Evolutionary conservation across 2,888 invertebrate genomes (phyloP).

Genomic region (Drosophila nigricruria): DNA sequence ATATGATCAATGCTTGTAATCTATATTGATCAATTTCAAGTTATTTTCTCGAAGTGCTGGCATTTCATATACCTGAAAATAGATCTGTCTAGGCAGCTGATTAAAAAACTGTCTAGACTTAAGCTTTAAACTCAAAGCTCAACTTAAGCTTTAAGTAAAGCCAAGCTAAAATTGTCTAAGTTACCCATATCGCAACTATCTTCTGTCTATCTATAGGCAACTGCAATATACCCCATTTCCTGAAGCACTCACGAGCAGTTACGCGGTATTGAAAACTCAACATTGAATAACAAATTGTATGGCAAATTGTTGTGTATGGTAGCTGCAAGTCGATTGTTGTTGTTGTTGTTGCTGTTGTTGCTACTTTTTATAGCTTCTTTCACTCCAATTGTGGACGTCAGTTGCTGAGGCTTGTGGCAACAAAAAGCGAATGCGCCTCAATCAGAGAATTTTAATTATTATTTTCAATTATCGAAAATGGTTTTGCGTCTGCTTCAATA

Average conservation of each 20-base stretch:
- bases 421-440: slow-evolving; percentile 49
- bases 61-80: background rate
- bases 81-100: background rate
- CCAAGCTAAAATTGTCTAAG: background rate
- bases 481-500: slow-evolving; percentile 62
- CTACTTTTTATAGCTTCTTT: slow-evolving; percentile 66
- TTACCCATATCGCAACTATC: background rate
- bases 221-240: slow-evolving; percentile 3
- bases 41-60: background rate
- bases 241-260: background rate
- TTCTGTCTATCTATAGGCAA: background rate
- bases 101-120: too few species aligned
- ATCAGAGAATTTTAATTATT: slow-evolving; percentile 83
- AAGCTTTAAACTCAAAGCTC: too few species aligned
- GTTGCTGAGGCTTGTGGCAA: slow-evolving; percentile 7
- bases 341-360: slow-evolving; percentile 21
- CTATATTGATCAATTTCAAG: background rate
- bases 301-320: slow-evolving; percentile 56
- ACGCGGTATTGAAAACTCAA: slow-evolving; percentile 7
- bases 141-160: background rate
- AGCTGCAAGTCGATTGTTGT: slow-evolving; percentile 34
- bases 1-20: too few species aligned
- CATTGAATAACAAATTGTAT: slow-evolving; percentile 55
- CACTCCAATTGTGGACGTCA: slow-evolving; percentile 74
- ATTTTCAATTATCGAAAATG: slow-evolving; percentile 83